Conservation (phyloP, 2,888 invertebrate species). For the Bibio marci region DNA sequence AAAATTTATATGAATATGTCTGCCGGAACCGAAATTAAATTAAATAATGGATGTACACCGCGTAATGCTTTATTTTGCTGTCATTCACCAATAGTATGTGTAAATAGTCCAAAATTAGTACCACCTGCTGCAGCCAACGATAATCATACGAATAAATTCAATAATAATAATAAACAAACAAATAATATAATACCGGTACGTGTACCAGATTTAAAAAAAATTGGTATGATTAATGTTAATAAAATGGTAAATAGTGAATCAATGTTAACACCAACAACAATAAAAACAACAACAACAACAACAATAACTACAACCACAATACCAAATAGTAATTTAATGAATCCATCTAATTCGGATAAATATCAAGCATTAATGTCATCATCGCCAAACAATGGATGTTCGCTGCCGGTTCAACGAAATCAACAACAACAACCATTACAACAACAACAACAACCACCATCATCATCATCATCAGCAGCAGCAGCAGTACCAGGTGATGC, state of each 20-base stretch:
- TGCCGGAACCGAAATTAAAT: constrained; percentile 2
- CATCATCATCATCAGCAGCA: not conserved
- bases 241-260: too few species aligned
- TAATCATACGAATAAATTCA: not conserved
- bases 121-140: constrained; percentile 12
- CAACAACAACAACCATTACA: too few species aligned
- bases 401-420: too few species aligned
- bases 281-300: not conserved
- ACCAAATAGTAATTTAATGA: too few species aligned
- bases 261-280: not conserved
- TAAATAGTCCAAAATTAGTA: constrained; percentile 12
- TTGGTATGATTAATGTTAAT: constrained; percentile 6
- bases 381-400: too few species aligned
- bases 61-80: constrained; percentile 23
- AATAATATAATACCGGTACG: constrained; percentile 11
- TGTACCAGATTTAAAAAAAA: constrained; percentile 23
- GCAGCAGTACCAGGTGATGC: constrained; percentile 1
- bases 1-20: too few species aligned
- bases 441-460: not conserved
- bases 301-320: not conserved
- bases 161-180: too few species aligned
- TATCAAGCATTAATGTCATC: too few species aligned
- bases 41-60: constrained; percentile 29
- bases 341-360: too few species aligned
- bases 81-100: constrained; percentile 14